phyloP scores from a whole-genome alignment of 1,140 invertebrate genomes.

The Drosophila malerkotliana region DNA sequence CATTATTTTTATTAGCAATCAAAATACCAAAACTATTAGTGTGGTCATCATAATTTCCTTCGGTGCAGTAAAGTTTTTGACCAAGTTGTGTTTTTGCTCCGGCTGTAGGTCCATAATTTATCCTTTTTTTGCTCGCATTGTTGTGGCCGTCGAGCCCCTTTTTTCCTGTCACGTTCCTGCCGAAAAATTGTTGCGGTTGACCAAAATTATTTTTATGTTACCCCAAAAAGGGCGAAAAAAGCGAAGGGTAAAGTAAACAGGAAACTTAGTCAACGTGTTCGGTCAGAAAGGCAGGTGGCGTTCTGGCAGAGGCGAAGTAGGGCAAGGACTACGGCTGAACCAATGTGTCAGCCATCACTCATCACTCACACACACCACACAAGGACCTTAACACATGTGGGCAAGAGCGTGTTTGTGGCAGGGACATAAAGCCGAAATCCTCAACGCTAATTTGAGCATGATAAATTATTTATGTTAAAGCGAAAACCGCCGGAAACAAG shows the following conservation, averaged over 20 bases:
- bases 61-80: constrained; percentile 6
- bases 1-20: not conserved
- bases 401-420: constrained; percentile 31
- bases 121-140: constrained; percentile 26
- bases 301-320: not conserved
- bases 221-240: constrained; percentile 9
- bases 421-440: constrained; percentile 58
- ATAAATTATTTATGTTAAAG: constrained; percentile 83
- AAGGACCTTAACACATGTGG: not conserved
- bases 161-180: constrained; percentile 50
- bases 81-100: constrained; percentile 18
- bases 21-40: not conserved
- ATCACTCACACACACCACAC: constrained; percentile 18
- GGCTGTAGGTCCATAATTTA: constrained; percentile 54
- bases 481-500: constrained; percentile 46
- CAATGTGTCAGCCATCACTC: constrained; percentile 66
- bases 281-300: not conserved
- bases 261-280: constrained; percentile 60
- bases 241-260: constrained; percentile 28
- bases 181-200: constrained; percentile 75
- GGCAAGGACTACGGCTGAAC: constrained; percentile 28
- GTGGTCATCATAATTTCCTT: not conserved
- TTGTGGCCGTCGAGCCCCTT: constrained; percentile 3
- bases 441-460: constrained; percentile 79
- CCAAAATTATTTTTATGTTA: constrained; percentile 64